Conservation (phyloP, 2,888 invertebrate genomes). For the Arrhopalites spinosus region DNA sequence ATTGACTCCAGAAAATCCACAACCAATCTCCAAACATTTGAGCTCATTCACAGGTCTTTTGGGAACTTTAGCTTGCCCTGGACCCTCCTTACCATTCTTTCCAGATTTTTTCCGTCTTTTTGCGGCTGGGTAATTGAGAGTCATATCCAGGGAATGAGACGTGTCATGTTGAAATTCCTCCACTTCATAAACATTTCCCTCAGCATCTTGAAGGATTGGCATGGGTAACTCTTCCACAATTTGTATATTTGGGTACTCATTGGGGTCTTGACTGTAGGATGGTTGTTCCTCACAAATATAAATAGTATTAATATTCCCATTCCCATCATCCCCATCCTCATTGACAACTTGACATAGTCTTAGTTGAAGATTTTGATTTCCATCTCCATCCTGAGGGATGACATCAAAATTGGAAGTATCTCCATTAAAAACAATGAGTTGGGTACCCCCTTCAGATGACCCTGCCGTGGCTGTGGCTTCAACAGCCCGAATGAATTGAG, state of each 20-base stretch:
- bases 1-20: conserved; percentile 42
- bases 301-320: conserved; percentile 23
- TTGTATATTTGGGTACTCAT: conserved; percentile 8
- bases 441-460: conserved; percentile 15
- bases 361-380: conserved; percentile 16
- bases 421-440: conserved; percentile 27
- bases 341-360: conserved; percentile 25
- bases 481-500: conserved; percentile 23
- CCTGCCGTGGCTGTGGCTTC: neutral
- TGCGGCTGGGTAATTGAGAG: neutral
- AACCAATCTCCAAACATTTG: conserved; percentile 50
- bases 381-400: conserved; percentile 19
- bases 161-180: conserved; percentile 2
- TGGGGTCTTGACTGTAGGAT: neutral
- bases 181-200: conserved; percentile 37
- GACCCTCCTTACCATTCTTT: neutral
- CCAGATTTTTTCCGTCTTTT: conserved; percentile 18
- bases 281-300: conserved; percentile 30
- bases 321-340: neutral
- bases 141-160: neutral
- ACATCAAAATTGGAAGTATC: conserved; percentile 22
- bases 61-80: neutral
- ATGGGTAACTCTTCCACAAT: conserved; percentile 24
- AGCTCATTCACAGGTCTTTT: conserved; percentile 41
- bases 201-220: conserved; percentile 35